Evolutionary conservation across 2,113 vertebrate genomes (phyloP).

Genomic region (Corythaixoides concolor): DNA sequence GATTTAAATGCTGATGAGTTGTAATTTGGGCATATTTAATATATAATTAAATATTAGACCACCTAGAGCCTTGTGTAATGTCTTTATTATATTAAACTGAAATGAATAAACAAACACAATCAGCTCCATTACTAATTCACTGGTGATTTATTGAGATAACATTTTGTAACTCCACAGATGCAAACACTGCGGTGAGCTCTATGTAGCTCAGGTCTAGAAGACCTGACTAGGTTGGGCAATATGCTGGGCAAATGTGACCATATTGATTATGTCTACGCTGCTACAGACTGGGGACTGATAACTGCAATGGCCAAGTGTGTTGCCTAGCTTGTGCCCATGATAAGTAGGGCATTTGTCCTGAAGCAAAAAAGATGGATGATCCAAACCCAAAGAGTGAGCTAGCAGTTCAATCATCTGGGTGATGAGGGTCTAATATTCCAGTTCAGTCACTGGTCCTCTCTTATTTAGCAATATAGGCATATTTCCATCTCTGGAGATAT

Average conservation of each 20-base stretch:
- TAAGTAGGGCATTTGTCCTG: neutral
- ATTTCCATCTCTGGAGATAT: neutral
- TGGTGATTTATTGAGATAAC: neutral
- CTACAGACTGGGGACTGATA: neutral
- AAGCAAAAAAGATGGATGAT: neutral
- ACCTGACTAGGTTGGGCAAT: neutral
- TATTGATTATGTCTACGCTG: neutral
- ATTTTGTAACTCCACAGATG: neutral
- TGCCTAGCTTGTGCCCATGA: neutral
- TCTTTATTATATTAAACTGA: neutral
- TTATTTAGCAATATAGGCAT: neutral
- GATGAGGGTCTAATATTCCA: neutral
- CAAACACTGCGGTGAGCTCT: rapidly evolving
- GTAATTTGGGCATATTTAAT: neutral
- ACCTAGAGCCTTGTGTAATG: neutral
- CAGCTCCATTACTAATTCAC: neutral
- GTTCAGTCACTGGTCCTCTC: neutral
- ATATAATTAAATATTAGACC: constrained; percentile 5
- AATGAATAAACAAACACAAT: neutral
- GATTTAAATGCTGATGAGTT: neutral
- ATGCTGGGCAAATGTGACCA: neutral
- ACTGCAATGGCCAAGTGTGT: neutral
- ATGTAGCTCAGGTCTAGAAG: neutral
- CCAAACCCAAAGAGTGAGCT: neutral
- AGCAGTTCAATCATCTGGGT: neutral